These are phyloP conservation scores for Apodemus agrarius DNA, from an alignment of 2,797 vertebrate species.

Conservation along the genomic window DNA sequence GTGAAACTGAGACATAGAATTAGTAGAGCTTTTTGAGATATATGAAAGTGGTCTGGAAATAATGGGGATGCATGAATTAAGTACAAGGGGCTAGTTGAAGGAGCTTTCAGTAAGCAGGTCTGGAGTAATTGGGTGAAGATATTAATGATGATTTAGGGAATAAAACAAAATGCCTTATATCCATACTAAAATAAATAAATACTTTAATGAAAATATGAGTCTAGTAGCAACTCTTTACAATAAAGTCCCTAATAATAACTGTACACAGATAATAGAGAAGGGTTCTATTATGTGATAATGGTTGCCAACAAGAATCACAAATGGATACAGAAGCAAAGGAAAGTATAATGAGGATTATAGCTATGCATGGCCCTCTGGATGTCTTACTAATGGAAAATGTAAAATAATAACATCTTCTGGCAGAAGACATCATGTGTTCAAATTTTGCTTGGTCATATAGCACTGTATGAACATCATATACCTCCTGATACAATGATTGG, in stretches of 20 bases:
- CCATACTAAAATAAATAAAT: neutral
- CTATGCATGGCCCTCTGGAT: neutral
- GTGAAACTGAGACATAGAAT: neutral
- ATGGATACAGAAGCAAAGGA: neutral
- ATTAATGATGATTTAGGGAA: neutral
- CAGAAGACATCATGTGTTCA: neutral
- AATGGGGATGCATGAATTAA: neutral
- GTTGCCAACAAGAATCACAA: neutral
- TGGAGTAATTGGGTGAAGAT: neutral
- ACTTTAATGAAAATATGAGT: neutral
- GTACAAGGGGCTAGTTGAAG: neutral
- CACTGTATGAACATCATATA: neutral
- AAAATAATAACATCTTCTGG: neutral
- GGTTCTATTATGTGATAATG: neutral
- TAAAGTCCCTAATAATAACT: neutral
- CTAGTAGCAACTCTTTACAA: neutral
- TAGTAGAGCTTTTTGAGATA: neutral
- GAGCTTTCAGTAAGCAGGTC: neutral
- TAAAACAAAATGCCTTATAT: neutral
- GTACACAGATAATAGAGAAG: neutral
- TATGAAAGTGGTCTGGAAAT: neutral
- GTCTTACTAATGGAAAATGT: neutral
- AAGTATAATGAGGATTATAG: neutral
- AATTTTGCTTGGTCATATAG: neutral
- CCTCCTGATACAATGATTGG: too few relatives aligned